Evolutionary conservation across 2,113 vertebrate genomes (phyloP).

Genomic region (Naja naja): DNA sequence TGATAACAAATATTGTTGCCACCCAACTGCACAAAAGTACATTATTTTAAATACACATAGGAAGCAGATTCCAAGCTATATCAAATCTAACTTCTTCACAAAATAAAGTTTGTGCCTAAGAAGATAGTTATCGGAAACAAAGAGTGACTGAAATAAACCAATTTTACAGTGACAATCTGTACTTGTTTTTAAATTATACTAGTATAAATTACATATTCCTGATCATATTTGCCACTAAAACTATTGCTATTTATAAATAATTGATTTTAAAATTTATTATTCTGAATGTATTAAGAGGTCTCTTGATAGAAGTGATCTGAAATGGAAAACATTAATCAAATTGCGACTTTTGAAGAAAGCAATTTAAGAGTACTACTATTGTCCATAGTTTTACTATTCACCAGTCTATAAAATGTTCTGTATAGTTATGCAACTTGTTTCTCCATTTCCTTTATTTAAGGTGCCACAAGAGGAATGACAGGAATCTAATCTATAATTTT

Average conservation of each 20-base stretch:
- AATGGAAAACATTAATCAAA: conserved; percentile 1
- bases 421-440: not conserved
- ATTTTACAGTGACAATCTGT: not conserved
- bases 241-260: not conserved
- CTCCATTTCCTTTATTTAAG: not conserved
- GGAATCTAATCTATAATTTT: not conserved
- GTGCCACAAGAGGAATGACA: not conserved
- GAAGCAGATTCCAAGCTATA: not conserved
- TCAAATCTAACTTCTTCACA: not conserved
- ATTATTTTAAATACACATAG: not conserved
- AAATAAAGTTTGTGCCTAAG: not conserved
- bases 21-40: not conserved
- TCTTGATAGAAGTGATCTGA: not conserved
- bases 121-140: conserved; percentile 27
- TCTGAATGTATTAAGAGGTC: not conserved
- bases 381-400: not conserved
- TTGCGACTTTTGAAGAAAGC: not conserved
- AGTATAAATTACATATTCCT: not conserved
- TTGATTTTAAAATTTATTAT: conserved; percentile 28
- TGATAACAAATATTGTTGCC: not conserved
- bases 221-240: conserved; percentile 14
- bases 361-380: not conserved
- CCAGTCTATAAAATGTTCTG: not conserved
- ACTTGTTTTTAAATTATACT: conserved; percentile 10
- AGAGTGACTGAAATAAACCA: conserved; percentile 37